phyloP scores from a whole-genome alignment of 2,113 vertebrate species.

The Brachionichthys hirsutus region DNA sequence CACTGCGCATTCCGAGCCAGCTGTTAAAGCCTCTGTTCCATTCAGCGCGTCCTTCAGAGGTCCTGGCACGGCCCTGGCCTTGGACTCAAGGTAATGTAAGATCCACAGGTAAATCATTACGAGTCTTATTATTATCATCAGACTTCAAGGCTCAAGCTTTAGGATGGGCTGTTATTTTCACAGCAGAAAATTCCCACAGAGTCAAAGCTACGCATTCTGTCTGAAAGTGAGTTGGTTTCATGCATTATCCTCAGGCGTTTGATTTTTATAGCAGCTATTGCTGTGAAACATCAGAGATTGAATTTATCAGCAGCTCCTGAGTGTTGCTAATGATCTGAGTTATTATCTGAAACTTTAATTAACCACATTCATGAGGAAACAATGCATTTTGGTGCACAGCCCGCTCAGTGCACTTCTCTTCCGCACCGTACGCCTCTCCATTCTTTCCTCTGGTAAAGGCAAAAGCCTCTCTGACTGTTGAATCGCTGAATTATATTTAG shows the following conservation, averaged over 20 bases:
- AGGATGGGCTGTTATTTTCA: slow-evolving; percentile 45
- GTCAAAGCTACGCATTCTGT: slow-evolving; percentile 20
- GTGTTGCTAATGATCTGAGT: slow-evolving; percentile 46
- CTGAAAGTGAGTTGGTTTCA: slow-evolving; percentile 13
- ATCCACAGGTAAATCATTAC: slow-evolving; percentile 16
- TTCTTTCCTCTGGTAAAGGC: slow-evolving; percentile 38
- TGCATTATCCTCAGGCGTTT: slow-evolving; percentile 31
- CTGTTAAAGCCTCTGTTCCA: slow-evolving; percentile 29
- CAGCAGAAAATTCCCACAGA: slow-evolving; percentile 27
- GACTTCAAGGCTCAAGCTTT: slow-evolving; percentile 37
- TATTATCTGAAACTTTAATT: slow-evolving; percentile 61
- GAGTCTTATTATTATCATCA: slow-evolving; percentile 48
- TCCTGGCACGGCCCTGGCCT: slow-evolving; percentile 37
- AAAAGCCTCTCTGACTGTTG: slow-evolving; percentile 53
- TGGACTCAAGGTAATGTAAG: slow-evolving; percentile 62
- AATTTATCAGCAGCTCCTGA: slow-evolving; percentile 19
- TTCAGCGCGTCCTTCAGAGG: slow-evolving; percentile 23
- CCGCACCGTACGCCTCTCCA: slow-evolving; percentile 32
- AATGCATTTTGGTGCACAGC: slow-evolving; percentile 24
- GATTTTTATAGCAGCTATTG: slow-evolving; percentile 34
- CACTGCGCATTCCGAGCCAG: slow-evolving; percentile 15
- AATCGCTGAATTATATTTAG: slow-evolving; percentile 74
- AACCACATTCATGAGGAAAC: slow-evolving; percentile 48
- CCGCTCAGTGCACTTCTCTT: slow-evolving; percentile 22
- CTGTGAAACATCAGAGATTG: slow-evolving; percentile 36